Conservation (phyloP, 2,797 vertebrate genomes). For the Rhincodon typus region DNA sequence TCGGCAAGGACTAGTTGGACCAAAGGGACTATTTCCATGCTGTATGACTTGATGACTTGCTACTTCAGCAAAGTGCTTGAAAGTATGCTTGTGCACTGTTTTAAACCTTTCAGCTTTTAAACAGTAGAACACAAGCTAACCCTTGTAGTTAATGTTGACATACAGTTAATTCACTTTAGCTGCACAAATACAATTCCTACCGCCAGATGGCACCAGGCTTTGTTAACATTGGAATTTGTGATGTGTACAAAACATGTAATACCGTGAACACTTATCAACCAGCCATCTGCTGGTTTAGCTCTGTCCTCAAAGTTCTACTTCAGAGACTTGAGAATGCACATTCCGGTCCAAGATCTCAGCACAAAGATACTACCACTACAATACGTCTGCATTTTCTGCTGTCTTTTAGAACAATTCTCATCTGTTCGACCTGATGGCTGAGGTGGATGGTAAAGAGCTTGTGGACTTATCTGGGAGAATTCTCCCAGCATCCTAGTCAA, state of each 20-base stretch:
- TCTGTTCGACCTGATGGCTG: background rate
- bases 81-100: background rate
- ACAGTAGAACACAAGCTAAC: background rate
- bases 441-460: background rate
- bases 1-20: too few species aligned
- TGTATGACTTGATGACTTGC: too few species aligned
- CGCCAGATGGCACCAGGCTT: background rate
- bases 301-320: background rate
- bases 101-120: background rate
- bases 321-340: background rate
- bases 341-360: background rate
- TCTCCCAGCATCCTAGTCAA: background rate
- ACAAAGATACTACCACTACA: too few species aligned
- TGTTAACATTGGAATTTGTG: background rate
- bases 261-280: background rate
- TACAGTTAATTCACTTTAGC: background rate
- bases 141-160: background rate
- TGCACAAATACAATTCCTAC: background rate
- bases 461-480: background rate
- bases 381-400: too few species aligned
- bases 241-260: background rate
- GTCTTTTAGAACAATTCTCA: background rate
- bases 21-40: too few species aligned
- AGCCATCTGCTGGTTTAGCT: background rate
- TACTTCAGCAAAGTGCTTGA: background rate